Base-by-base conservation (phyloP, 1,140 invertebrate species). In the Ceratoteleas bidentatus region DNA sequence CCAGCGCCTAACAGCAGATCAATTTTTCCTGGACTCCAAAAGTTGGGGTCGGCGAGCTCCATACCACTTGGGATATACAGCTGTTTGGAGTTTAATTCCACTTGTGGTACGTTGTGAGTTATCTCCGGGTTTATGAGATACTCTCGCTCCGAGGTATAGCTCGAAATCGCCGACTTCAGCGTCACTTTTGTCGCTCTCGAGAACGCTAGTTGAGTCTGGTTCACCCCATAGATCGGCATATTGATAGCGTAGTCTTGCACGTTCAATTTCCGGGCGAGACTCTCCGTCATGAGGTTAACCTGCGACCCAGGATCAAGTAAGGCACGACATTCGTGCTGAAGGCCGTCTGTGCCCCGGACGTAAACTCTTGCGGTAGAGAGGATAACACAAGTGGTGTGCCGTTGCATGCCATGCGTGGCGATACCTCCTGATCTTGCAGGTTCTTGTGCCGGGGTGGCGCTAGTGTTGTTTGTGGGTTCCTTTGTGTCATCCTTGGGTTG, bases 1-100 rank as follows among this genome's bases (percentile, higher is more conserved):
- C 78, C 78, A 16, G 64, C 78, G 47, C 83, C 78, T 13, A 81
- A 50, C 2, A 84, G 54, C n/a, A 81, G 10, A 38, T 84, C 78
- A 32, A 81, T 60, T 36, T 36, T 52, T 69, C n/a, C 36, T 38
- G 78, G 65, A 10, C 68, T 36, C 11, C 66, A 15, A 33, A 81
- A 78, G n/a, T 36, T 43, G 40, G 78, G 74, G 65, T 84, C 74
- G 11, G 69, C 83, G 0, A 84, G 16, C 5, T 50, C 50, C 11
- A 84, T 56, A 40, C 61, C 33, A 32, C 33, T 13, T 24, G 83
- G 78, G 50, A 81, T 16, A 38, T 75, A 36, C 16, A 77, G 40
- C 11, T 53, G 60, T 2, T n/a, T 4, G 40, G 9, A 38, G 34
- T 75, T 54, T 11, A 84, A 61, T 6, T 8, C 16, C 9, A 69